Evolutionary conservation across 2,888 invertebrate species (phyloP).

Genomic region (Eumacrocentrus americanus): DNA sequence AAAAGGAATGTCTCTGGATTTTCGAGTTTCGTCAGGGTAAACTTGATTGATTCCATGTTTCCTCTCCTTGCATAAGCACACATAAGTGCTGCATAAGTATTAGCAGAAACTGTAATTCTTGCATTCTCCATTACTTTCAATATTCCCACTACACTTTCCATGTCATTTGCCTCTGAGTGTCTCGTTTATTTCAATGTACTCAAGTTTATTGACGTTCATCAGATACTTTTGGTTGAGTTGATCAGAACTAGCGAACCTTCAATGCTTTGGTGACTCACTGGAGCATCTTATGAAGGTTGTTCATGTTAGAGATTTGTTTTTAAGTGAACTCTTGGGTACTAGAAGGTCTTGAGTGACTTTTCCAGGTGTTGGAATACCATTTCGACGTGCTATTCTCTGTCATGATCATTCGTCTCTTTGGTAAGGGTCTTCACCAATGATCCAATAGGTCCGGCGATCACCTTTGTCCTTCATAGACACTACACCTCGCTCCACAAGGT

Average conservation of each 20-base stretch:
- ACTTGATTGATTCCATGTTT: conserved; percentile 70
- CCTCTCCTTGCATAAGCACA: conserved; percentile 80
- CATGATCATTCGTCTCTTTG: conserved; percentile 66
- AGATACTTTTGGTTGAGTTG: conserved; percentile 68
- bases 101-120: conserved; percentile 75
- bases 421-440: conserved; percentile 75
- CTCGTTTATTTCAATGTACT: no score
- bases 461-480: conserved; percentile 85
- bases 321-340: conserved; percentile 72
- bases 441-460: conserved; percentile 82
- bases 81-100: conserved; percentile 78
- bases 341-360: conserved; percentile 39
- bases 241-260: conserved; percentile 78
- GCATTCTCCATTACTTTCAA: conserved; percentile 80
- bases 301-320: conserved; percentile 67
- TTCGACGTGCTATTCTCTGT: conserved; percentile 63
- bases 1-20: conserved; percentile 70
- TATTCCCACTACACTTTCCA: conserved; percentile 80
- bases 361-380: conserved; percentile 33
- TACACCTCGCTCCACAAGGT: conserved; percentile 76
- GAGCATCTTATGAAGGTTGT: conserved; percentile 68
- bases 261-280: conserved; percentile 83
- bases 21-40: conserved; percentile 67
- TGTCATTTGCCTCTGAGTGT: conserved; percentile 83
- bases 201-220: conserved; percentile 59